Conservation (phyloP, 2,113 vertebrate species). For the Ptilonorhynchus violaceus region DNA sequence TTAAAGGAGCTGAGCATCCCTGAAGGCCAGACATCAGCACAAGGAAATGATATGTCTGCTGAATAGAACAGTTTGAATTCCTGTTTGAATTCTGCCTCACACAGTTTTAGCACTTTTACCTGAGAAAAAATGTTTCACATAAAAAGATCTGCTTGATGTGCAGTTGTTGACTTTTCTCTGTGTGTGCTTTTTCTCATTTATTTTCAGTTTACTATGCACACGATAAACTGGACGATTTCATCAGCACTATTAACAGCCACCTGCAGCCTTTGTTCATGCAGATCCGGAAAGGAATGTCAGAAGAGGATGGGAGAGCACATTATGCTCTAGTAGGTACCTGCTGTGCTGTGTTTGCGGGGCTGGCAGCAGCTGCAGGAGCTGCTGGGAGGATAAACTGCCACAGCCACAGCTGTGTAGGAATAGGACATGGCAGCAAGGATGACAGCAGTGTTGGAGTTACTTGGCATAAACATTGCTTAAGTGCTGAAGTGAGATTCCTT, state of each 20-base stretch:
- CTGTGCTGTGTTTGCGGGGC: neutral
- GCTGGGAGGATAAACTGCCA: neutral
- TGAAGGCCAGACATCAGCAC: neutral
- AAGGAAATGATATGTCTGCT: neutral
- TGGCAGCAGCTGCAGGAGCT: neutral
- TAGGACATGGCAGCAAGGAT: neutral
- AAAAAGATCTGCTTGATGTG: neutral
- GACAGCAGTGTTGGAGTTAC: neutral
- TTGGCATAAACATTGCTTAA: neutral
- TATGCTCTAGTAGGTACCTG: slow-evolving; percentile 83
- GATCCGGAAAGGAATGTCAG: slow-evolving; percentile 85
- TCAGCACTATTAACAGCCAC: slow-evolving; percentile 81
- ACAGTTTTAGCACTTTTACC: neutral
- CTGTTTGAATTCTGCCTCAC: neutral
- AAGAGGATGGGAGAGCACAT: slow-evolving; percentile 79
- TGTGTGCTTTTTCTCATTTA: neutral
- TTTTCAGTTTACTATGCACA: slow-evolving; percentile 72
- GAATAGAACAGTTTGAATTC: neutral
- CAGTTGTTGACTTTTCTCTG: neutral
- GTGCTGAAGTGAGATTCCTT: neutral
- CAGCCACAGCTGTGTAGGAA: neutral
- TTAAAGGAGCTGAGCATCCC: neutral
- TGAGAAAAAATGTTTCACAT: neutral
- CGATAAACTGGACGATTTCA: slow-evolving; percentile 86
- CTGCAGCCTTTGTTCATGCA: slow-evolving; percentile 91